These are phyloP conservation scores for Argya squamiceps DNA, from an alignment of 2,797 vertebrate species.

Conservation along the genomic window DNA sequence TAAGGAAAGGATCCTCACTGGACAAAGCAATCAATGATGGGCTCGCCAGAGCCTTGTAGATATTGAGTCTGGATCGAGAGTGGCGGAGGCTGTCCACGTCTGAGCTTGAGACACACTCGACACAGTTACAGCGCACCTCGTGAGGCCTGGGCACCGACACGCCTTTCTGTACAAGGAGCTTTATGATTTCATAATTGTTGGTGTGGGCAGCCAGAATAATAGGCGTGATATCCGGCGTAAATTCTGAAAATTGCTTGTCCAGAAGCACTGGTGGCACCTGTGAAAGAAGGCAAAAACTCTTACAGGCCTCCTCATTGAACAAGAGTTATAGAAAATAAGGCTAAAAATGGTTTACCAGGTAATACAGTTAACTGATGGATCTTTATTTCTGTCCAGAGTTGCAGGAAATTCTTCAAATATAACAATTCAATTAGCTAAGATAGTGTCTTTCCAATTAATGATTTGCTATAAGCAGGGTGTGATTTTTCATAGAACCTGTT, in stretches of 20 bases:
- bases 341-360: background rate
- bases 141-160: slow-evolving; percentile 94
- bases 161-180: slow-evolving; percentile 92
- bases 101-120: slow-evolving; percentile 89
- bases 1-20: slow-evolving; percentile 97
- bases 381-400: background rate
- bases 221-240: slow-evolving; percentile 96
- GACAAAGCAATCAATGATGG: slow-evolving; percentile 92
- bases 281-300: background rate
- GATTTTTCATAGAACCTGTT: background rate
- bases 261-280: slow-evolving; percentile 92
- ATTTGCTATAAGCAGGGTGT: background rate
- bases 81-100: slow-evolving; percentile 94
- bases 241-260: slow-evolving; percentile 96
- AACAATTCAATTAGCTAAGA: background rate
- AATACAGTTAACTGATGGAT: background rate
- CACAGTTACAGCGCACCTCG: slow-evolving; percentile 92
- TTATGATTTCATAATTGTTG: slow-evolving; percentile 97
- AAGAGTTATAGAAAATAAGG: background rate
- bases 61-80: slow-evolving; percentile 93
- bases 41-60: slow-evolving; percentile 93
- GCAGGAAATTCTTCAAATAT: background rate
- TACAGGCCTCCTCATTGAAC: background rate
- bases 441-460: background rate
- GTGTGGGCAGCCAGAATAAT: slow-evolving; percentile 97